Conservation (phyloP, 2,797 vertebrate species). For the Betta splendens region DNA sequence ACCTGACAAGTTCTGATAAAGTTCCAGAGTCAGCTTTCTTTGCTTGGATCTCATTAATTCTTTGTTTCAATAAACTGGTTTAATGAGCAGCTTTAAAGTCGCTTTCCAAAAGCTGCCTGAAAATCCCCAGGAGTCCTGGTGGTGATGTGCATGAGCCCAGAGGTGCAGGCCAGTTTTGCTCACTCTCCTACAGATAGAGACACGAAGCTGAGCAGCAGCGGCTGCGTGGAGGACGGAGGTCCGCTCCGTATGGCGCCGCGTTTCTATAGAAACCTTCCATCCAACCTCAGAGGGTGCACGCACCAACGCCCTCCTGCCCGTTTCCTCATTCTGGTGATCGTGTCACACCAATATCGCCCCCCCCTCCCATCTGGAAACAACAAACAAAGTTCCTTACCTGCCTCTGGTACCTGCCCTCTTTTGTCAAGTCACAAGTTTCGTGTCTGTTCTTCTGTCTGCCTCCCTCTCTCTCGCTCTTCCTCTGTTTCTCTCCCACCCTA, state of each 20-base stretch:
- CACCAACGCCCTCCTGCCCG: constrained; percentile 14
- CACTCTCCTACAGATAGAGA: constrained; percentile 4
- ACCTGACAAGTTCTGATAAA: neutral
- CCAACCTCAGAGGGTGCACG: too few relatives aligned
- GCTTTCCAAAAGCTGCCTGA: neutral
- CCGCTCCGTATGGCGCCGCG: constrained; percentile 47
- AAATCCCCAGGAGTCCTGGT: neutral
- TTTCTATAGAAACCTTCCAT: constrained; percentile 74
- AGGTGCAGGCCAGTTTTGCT: constrained; percentile 12
- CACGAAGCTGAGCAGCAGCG: constrained; percentile 29
- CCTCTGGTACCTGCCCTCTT: constrained; percentile 81
- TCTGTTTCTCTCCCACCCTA: constrained; percentile 35
- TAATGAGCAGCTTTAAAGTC: neutral
- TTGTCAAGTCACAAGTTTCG: constrained; percentile 72
- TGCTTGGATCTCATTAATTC: constrained; percentile 1
- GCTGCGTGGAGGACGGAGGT: too few relatives aligned
- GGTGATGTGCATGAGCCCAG: constrained; percentile 4
- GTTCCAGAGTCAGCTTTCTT: constrained; percentile 22
- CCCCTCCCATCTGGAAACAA: constrained; percentile 29
- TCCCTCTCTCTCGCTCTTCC: constrained; percentile 14
- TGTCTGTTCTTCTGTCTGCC: constrained; percentile 67
- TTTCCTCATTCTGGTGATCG: constrained; percentile 24
- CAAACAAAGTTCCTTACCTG: constrained; percentile 78
- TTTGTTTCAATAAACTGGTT: neutral
- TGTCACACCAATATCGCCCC: constrained; percentile 4